Evolutionary conservation across 1,140 invertebrate species (phyloP).

Genomic region (Calliphora vicina): DNA sequence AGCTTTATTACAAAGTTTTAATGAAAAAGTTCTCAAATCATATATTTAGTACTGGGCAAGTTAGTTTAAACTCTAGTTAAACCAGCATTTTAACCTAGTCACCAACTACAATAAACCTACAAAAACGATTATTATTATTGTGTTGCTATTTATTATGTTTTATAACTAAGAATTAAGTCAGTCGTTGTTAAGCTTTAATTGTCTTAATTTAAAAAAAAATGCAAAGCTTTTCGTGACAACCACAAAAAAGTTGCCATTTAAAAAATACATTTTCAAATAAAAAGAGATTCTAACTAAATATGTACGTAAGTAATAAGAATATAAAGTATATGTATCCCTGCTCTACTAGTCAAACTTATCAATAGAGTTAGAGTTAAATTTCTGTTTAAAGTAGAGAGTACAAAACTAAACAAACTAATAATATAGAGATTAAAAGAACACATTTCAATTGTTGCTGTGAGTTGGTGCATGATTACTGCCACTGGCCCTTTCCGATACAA

Average conservation of each 20-base stretch:
- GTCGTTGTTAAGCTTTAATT: background rate
- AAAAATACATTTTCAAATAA: background rate
- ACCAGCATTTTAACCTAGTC: background rate
- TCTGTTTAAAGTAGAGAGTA: background rate
- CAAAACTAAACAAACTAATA: background rate
- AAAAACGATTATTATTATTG: too few relatives aligned
- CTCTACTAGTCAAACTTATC: constrained; percentile 24
- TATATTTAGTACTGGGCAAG: background rate
- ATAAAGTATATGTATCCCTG: background rate
- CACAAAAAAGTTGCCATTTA: background rate
- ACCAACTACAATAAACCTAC: too few relatives aligned
- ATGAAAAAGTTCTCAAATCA: background rate
- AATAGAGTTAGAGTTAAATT: background rate
- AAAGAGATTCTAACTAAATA: background rate
- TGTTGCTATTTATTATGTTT: too few relatives aligned
- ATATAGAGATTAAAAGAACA: background rate
- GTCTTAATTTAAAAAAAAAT: background rate
- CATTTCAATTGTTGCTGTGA: background rate
- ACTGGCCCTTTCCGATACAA: background rate
- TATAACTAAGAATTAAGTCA: background rate
- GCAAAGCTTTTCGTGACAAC: background rate
- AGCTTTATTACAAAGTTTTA: too few relatives aligned
- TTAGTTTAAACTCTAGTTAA: background rate
- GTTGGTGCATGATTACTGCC: background rate
- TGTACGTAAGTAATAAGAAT: too few relatives aligned